Conservation (phyloP, 2,888 invertebrate species). For the Girardia tigrina region DNA sequence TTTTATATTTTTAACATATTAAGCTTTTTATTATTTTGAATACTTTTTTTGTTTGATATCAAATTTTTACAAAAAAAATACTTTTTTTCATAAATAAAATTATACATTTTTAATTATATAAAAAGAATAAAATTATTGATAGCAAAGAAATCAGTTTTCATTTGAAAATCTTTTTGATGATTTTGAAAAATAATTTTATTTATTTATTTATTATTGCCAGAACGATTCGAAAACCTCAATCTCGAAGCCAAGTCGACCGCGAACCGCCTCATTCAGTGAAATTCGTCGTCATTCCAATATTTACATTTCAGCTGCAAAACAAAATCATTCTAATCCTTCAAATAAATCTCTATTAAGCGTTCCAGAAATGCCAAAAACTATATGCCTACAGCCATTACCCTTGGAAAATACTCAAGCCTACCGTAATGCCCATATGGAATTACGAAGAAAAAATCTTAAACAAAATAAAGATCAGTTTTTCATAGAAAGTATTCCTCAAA, state of each 20-base stretch:
- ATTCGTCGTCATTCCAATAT: not conserved
- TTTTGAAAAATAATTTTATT: too few relatives aligned
- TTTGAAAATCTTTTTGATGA: too few relatives aligned
- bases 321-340: not conserved
- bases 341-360: not conserved
- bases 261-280: not conserved
- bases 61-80: too few relatives aligned
- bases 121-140: too few relatives aligned
- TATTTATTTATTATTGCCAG: not conserved
- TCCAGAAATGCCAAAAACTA: not conserved
- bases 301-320: not conserved
- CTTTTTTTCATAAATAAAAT: too few relatives aligned
- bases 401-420: conserved; percentile 23
- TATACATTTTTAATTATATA: too few relatives aligned
- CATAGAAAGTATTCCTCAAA: not conserved
- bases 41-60: too few relatives aligned
- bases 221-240: not conserved
- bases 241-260: not conserved
- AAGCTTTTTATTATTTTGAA: too few relatives aligned
- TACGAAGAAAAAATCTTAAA: not conserved
- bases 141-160: too few relatives aligned
- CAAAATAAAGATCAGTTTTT: conserved; percentile 11
- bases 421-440: not conserved
- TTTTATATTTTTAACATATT: too few relatives aligned
- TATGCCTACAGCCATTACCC: not conserved